A percentile compares a stretch with the other conserved stretches of the same genome.
Evolutionary conservation across 2,797 vertebrate species (phyloP).

Genomic region (Sebastiscus tertius): DNA sequence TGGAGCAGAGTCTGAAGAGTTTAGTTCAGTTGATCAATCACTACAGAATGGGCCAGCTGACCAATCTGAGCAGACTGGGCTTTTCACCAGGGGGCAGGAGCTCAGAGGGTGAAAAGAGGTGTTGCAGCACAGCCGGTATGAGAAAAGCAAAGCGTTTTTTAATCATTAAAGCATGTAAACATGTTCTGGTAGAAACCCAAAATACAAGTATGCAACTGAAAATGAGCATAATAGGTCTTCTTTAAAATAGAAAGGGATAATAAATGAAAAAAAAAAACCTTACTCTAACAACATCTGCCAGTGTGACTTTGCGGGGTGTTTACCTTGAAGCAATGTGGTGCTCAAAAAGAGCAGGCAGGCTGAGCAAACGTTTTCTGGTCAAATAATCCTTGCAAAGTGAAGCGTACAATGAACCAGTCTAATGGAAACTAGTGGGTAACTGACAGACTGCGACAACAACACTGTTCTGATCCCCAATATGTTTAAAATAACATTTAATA

Average conservation of each 20-base stretch:
- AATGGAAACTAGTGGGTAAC: not conserved
- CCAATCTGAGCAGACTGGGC: not conserved
- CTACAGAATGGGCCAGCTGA: too few relatives aligned
- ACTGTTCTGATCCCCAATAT: not conserved
- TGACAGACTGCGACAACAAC: not conserved
- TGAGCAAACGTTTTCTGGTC: not conserved
- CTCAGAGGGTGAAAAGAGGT: too few relatives aligned
- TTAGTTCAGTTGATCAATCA: too few relatives aligned
- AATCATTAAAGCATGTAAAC: too few relatives aligned
- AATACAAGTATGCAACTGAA: too few relatives aligned
- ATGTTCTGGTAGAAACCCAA: too few relatives aligned
- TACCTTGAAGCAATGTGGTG: not conserved
- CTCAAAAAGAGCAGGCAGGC: not conserved
- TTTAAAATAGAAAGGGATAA: not conserved
- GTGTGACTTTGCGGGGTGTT: not conserved
- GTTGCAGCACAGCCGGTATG: too few relatives aligned
- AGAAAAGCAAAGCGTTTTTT: too few relatives aligned
- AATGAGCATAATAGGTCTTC: too few relatives aligned
- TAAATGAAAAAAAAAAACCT: not conserved
- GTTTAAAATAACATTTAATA: constrained; percentile 20
- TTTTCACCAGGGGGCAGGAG: not conserved
- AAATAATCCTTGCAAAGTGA: not conserved
- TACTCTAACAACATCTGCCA: not conserved
- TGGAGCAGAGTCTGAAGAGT: too few relatives aligned
- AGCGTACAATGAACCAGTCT: not conserved